Evolutionary conservation across 1,140 invertebrate genomes (phyloP).

Genomic region (Drosophila serrata): DNA sequence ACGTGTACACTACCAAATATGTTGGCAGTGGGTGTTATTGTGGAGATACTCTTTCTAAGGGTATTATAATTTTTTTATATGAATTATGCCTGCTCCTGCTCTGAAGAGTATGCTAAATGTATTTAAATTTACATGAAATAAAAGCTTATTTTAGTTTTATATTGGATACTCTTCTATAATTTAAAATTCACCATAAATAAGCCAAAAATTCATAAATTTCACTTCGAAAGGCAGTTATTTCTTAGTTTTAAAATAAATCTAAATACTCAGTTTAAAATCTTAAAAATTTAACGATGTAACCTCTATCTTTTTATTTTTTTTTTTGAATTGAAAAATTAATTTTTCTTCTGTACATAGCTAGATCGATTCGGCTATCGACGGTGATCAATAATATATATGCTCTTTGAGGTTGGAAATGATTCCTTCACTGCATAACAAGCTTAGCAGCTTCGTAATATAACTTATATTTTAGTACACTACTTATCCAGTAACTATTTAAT

Average conservation of each 20-base stretch:
- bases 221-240: background rate
- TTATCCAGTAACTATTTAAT: background rate
- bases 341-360: too few species aligned
- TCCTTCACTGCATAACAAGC: background rate
- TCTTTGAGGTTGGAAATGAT: background rate
- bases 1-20: conserved; percentile 49
- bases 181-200: background rate
- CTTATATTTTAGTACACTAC: background rate
- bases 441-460: background rate
- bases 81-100: background rate
- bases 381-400: background rate
- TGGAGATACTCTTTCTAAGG: conserved; percentile 5
- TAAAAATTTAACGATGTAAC: too few species aligned
- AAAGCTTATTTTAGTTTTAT: too few species aligned
- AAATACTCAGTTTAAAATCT: background rate
- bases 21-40: conserved; percentile 39
- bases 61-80: background rate
- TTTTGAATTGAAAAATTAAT: too few species aligned
- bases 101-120: background rate
- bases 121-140: too few species aligned
- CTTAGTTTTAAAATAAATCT: background rate
- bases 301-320: too few species aligned
- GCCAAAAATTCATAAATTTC: background rate
- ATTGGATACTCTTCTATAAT: too few species aligned
- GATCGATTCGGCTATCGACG: background rate